Conservation (phyloP, 2,113 vertebrate species). For the rat (Rattus norvegicus) region DNA sequence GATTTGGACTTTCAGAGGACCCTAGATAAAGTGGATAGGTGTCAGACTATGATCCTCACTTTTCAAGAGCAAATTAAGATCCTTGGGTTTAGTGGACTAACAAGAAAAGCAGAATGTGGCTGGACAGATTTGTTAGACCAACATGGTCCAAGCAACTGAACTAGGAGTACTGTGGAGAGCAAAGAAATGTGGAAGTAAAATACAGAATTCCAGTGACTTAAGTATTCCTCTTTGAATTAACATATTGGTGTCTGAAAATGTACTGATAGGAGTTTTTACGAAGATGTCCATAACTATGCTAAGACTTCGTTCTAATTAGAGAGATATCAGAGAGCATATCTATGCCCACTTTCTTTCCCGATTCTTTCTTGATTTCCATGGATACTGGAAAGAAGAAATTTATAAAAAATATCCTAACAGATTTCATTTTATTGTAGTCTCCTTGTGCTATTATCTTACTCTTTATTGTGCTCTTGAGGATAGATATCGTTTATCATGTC, state of each 20-base stretch:
- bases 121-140: not conserved
- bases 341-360: not conserved
- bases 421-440: not conserved
- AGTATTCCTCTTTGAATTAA: not conserved
- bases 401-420: not conserved
- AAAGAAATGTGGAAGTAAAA: not conserved
- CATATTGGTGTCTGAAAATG: not conserved
- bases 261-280: not conserved
- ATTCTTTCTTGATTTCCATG: not conserved
- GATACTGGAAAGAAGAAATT: not conserved
- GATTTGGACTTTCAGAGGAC: not conserved
- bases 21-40: not conserved
- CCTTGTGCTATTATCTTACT: not conserved
- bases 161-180: not conserved
- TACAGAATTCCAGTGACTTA: not conserved
- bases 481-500: not conserved
- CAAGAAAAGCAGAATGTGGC: not conserved
- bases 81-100: no score
- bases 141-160: not conserved
- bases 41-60: not conserved
- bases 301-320: not conserved
- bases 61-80: not conserved
- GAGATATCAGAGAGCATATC: not conserved
- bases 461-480: not conserved
- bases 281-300: not conserved